Base-by-base conservation (phyloP, 2,888 invertebrate species). In the Dione vanillae region DNA sequence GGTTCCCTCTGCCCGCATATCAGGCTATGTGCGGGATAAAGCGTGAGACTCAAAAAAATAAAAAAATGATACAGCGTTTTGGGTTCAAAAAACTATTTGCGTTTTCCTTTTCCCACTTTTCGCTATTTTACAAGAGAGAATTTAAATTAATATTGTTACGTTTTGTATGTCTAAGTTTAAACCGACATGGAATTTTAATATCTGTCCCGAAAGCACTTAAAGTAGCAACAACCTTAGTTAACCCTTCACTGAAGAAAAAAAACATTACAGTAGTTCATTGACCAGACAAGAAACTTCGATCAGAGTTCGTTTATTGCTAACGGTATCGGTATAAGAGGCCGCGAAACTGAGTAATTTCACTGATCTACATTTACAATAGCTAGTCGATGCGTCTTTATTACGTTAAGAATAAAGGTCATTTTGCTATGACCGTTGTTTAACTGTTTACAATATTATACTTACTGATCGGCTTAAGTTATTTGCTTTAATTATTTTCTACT, bases 241-340 rank as follows among this genome's bases (percentile, higher is more conserved):
- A 27, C 16, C 61, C 61, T 61, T 45, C 45, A 45, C 45, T 45
- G 61, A 35, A 45, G n/a, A n/a, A 16, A 61, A 61, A 27, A 61
- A 45, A 56, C 41, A 67, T 54, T 67, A 27, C 43, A 51, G 68
- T 47, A 65, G 77, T 72, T 75, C 73, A 70, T 67, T 70, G 75
- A 75, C 74, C 76, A 70, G 54, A 71, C 65, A 70, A 73, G 74
- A 75, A 72, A 68, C 69, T 74, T 74, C 74, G 67, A 72, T 74
- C 65, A 41, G 70, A 45, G 67, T 68, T 69, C 74, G 64, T 73
- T 74, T 72, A 72, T 67, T 74, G 49, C 65, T 72, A 72, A 72
- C 75, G 72, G 75, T 72, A 73, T 45, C 69, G 49, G 61, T 72
- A 72, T 73, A 74, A 69, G 75, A 51, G 74, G 70, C 74, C 75